Evolutionary conservation across 2,888 invertebrate species (phyloP), one percentile per base, ranked within the genome.

Genomic region (Lochmaea crataegi): DNA sequence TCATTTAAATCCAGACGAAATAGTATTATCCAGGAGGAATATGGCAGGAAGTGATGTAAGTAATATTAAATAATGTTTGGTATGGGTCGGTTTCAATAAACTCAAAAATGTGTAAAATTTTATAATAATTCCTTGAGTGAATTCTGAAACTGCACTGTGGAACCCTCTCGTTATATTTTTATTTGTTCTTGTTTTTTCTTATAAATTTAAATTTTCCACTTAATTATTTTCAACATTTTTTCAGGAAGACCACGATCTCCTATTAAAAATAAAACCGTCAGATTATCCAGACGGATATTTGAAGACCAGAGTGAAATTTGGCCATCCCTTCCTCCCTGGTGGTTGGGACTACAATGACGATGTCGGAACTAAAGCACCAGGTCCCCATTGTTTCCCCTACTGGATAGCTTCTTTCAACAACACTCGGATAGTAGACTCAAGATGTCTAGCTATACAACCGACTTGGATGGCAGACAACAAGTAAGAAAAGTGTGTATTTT

Each of bases 391-490:
- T 81, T 87, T 94, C 42, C 91, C 92, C 81, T 93, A 91, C 68
- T 94, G 93, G 90, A 90, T 92, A 16, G 92, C 91, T 14, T 91
- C 93, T n/a, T 89, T 89, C 60, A 89, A 90, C 77, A 85, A 85
- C n/a, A 88, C 80, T 45, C 75, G 88, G 22, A 89, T 93, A 74
- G 85, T 91, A 42, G 89, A 92, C 58, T 89, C 89, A 67, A 91
- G 92, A 80, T 96, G 96, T 82, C 86, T 96, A 32, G 92, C 92
- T 83, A 94, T 94, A 75, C 92, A 93, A 83, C 95, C 96, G 0
- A 94, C 93, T 32, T 96, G 96, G 96, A 94, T 96, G 94, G 90
- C 90, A 81, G 92, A 94, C 84, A 86, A 86, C 85, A 87, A 86
- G 87, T 87, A 85, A 56, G 51, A 66, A 22, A 66, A 38, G 32